These are phyloP conservation scores for Arrhopalites spinosus DNA, from an alignment of 2,888 invertebrate species.

Conservation along the genomic window DNA sequence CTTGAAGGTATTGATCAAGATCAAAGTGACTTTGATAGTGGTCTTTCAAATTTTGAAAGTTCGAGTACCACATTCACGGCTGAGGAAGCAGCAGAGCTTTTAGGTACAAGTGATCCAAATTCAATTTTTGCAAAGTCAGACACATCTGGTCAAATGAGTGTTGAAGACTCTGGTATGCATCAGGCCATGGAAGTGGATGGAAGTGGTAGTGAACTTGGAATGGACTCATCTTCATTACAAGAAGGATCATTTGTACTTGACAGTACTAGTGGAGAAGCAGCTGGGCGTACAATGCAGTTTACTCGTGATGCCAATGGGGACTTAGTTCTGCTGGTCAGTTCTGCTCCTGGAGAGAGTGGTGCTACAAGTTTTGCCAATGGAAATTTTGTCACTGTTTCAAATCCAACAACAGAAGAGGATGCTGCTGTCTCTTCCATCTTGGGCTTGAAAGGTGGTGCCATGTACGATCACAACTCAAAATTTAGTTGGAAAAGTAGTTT, in stretches of 20 bases:
- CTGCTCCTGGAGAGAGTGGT: neutral
- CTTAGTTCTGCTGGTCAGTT: neutral
- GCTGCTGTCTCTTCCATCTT: neutral
- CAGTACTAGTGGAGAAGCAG: neutral
- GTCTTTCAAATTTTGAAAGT: neutral
- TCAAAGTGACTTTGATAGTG: neutral
- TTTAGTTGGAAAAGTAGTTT: constrained; percentile 5
- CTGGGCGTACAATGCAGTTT: neutral
- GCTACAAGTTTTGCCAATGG: no score
- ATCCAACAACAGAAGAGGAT: constrained; percentile 28
- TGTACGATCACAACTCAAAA: neutral
- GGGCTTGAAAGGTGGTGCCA: neutral
- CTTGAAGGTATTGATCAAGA: no score
- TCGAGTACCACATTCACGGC: neutral
- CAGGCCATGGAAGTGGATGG: neutral
- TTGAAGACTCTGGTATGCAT: no score
- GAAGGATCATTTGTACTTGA: no score
- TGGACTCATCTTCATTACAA: no score
- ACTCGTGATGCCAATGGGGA: constrained; percentile 8
- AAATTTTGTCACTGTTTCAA: no score
- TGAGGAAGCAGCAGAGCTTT: constrained; percentile 3
- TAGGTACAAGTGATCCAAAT: neutral
- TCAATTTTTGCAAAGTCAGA: neutral
- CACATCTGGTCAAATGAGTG: neutral
- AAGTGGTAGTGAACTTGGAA: no score